These are phyloP conservation scores for Bufotes viridis DNA, from an alignment of 2,797 vertebrate genomes.

Conservation along the genomic window DNA sequence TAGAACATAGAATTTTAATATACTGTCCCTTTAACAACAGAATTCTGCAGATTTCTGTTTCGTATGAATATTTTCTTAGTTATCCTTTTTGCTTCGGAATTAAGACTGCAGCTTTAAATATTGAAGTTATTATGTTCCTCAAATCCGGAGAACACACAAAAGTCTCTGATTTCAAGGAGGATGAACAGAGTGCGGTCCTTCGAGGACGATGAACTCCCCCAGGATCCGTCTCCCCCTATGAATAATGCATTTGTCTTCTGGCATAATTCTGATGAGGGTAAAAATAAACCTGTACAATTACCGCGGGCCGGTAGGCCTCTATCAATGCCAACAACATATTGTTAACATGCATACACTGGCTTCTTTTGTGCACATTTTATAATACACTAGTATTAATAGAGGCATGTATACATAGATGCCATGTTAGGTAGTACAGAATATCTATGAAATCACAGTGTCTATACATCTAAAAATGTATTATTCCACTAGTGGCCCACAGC, in stretches of 20 bases:
- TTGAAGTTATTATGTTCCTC: background rate
- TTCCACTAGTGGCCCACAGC: no score
- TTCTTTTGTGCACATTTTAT: background rate
- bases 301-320: background rate
- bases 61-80: background rate
- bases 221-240: slow-evolving; percentile 28
- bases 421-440: no score
- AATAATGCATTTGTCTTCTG: slow-evolving; percentile 50
- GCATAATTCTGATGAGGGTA: slow-evolving; percentile 25
- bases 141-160: background rate
- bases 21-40: no score
- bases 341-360: background rate
- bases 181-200: background rate
- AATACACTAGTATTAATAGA: background rate
- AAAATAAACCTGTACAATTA: slow-evolving; percentile 31
- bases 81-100: background rate
- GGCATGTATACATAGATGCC: no score
- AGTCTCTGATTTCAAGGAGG: background rate
- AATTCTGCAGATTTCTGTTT: no score
- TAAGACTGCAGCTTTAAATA: background rate
- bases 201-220: slow-evolving; percentile 9
- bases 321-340: background rate
- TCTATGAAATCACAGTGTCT: no score
- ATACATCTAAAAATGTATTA: no score
- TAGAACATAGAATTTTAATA: no score